phyloP scores from a whole-genome alignment of 2,888 invertebrate genomes.

The Corbicula japonica region DNA sequence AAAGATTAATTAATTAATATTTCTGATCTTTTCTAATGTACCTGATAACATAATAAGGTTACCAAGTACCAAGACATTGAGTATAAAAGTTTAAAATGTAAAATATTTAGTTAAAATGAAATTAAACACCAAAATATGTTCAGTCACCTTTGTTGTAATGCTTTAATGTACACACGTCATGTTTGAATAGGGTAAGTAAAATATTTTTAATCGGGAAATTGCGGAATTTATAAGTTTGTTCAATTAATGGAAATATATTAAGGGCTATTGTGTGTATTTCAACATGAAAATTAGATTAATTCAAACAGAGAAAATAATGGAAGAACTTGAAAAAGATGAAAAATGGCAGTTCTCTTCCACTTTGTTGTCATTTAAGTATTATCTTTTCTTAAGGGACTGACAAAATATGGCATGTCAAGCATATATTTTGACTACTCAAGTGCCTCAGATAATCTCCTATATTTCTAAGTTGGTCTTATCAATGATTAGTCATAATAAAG shows the following conservation, averaged over 20 bases:
- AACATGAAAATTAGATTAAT: slow-evolving; percentile 24
- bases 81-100: slow-evolving; percentile 19
- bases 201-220: slow-evolving; percentile 15
- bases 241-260: slow-evolving; percentile 15
- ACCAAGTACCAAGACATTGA: slow-evolving; percentile 2
- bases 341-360: neutral
- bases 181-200: slow-evolving; percentile 31
- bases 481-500: too few species aligned
- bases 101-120: slow-evolving; percentile 38
- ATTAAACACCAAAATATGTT: slow-evolving; percentile 17
- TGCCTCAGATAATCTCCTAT: neutral
- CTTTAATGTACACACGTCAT: slow-evolving; percentile 5
- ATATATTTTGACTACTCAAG: neutral
- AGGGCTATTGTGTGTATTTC: slow-evolving; percentile 6
- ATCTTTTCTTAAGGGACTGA: slow-evolving; percentile 5
- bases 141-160: slow-evolving; percentile 14
- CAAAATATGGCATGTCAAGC: slow-evolving; percentile 1
- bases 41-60: slow-evolving; percentile 37
- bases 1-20: slow-evolving; percentile 46
- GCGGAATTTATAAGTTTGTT: slow-evolving; percentile 14
- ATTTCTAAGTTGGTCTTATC: too few species aligned
- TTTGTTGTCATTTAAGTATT: slow-evolving; percentile 9
- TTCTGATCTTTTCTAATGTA: slow-evolving; percentile 24
- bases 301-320: slow-evolving; percentile 2
- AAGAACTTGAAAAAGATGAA: slow-evolving; percentile 21